Evolutionary conservation across 2,797 vertebrate genomes (phyloP), one percentile per base, ranked within the genome.

Genomic region (Telmatherina bonti): DNA sequence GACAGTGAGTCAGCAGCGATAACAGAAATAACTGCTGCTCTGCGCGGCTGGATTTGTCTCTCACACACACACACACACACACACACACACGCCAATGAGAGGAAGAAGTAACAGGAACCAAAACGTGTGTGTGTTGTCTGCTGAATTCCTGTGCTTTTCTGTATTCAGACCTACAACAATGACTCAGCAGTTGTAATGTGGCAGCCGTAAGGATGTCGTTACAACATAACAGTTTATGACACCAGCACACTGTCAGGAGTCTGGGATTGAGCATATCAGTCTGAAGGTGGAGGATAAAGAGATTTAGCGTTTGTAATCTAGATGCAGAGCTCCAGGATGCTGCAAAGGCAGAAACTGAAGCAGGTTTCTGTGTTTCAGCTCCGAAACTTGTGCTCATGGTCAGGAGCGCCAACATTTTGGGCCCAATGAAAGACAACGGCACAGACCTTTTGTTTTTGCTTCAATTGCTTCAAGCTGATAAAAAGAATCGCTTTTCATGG

Each of bases 261-360:
- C 7, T 30, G 7, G 3, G 59, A 63, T 55, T 36, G 20, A 5
- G 3, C 20, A 67, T 78, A 60, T 63, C 24, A 1, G 1, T 80
- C 47, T 60, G 58, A 75, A 65, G 76, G 72, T 79, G 76, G 66
- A 62, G 71, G 83, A 86, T 81, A 60, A 84, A 71, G 67, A 49
- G 76, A 67, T 82, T 91, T 74, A 70, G 58, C 31, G 45, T 0
- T 53, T 82, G 51, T 88, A 85, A 89, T 83, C 76, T 70, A 47
- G 49, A 65, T 24, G 49, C 51, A 22, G 60, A 67, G 72, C 59
- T 76, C 24, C 5, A 22, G 38, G 71, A 62, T 24, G 26, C 62
- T 7, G 33, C 72, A 27, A 0, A 24, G 35, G 47, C 64, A 70
- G 18, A 16, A 60, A 30, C 26, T 59, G 67, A 58, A 7, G 18